Base-by-base conservation (phyloP, 2,888 invertebrate genomes). In the Catonia carolina region DNA sequence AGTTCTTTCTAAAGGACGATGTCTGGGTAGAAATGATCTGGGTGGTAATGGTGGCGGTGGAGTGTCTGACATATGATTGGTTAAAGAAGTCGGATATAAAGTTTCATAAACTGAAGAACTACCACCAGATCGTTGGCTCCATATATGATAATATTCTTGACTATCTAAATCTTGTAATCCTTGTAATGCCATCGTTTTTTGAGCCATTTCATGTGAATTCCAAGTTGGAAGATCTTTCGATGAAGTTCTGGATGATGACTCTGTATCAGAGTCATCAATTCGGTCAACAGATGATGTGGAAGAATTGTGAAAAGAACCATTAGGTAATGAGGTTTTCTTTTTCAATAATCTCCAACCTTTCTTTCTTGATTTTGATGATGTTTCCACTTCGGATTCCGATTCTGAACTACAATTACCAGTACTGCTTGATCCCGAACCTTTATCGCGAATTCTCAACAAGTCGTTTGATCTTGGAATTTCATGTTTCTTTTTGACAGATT, bases 1-100 rank as follows among this genome's bases (percentile, higher is more conserved):
- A 1, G 81, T 83, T 61, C 88, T 77, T 68, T 90, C 89, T 61
- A 91, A 73, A 10, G 90, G 89, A 64, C 84, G 81, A 71, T 90
- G 90, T 31, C 81, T 73, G 18, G 64, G 62, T 55, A 61, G 27
- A 62, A 62, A 49, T 55, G 63, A 50, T 60, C 58, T 55, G 31
- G 87, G 87, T 42, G 88, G 88, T 63, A 87, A 71, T 17, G 83
- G 84, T 35, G 87, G 87, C 37, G 85, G 79, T 55, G 67, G 65
- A 8, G 63, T 63, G 33, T 66, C 63, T 17, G 57, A 27, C 52
- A 56, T 5, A 4, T 6, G 8, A 27, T 8, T 6, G 4, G 4
- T 27, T 6, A 8, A 27, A 27, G 67, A 55, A 62, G 67, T 54
- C 20, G 66, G 65, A 59, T 66, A 67, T 17, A 68, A 62, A 14